phyloP scores from a whole-genome alignment of 2,113 vertebrate species.

The Esox niger region DNA sequence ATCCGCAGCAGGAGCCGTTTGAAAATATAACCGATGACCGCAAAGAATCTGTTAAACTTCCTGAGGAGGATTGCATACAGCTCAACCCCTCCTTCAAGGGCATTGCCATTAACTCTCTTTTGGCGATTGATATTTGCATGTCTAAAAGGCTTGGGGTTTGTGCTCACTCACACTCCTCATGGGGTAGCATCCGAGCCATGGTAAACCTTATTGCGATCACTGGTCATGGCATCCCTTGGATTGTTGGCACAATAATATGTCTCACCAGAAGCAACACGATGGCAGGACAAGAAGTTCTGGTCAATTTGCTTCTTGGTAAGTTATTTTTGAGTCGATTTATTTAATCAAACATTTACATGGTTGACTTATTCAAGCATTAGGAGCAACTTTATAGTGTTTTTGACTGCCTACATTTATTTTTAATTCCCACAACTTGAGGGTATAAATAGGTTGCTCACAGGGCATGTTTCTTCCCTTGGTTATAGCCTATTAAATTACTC shows the following conservation, averaged over 20 bases:
- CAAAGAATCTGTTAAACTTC: conserved; percentile 77
- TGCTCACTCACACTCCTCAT: conserved; percentile 72
- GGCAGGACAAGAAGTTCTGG: conserved; percentile 90
- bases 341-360: too few relatives aligned
- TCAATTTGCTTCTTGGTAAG: conserved; percentile 93
- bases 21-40: conserved; percentile 66
- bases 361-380: too few relatives aligned
- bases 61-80: conserved; percentile 95
- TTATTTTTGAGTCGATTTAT: conserved; percentile 4
- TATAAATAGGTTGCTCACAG: conserved; percentile 2
- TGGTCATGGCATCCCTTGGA: conserved; percentile 87
- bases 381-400: too few relatives aligned
- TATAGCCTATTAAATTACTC: background rate
- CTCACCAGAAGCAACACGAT: conserved; percentile 87
- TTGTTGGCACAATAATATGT: conserved; percentile 83
- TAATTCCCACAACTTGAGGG: background rate
- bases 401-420: background rate
- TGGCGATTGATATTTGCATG: conserved; percentile 92
- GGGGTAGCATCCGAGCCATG: conserved; percentile 85
- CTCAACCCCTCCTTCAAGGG: conserved; percentile 89
- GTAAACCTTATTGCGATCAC: conserved; percentile 86
- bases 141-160: conserved; percentile 88
- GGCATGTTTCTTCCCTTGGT: background rate
- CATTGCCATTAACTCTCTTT: conserved; percentile 87
- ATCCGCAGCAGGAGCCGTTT: conserved; percentile 50